Conservation (phyloP, 2,888 invertebrate genomes). For the Dynastes hyllus region DNA sequence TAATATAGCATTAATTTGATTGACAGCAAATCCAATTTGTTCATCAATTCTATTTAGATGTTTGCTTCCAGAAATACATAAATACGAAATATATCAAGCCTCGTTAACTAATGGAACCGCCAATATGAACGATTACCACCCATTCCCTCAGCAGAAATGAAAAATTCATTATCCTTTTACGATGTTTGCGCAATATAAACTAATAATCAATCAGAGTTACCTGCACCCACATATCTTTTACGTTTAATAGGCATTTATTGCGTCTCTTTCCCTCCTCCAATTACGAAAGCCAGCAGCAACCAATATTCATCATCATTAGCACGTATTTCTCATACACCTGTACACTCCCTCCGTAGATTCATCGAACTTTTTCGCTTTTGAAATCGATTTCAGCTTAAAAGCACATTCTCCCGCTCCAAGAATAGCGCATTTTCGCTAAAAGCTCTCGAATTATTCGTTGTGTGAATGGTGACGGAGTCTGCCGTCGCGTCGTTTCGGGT, state of each 20-base stretch:
- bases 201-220: constrained; percentile 1
- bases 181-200: neutral
- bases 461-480: neutral
- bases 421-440: neutral
- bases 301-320: constrained; percentile 13
- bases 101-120: neutral
- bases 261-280: neutral
- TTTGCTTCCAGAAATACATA: neutral
- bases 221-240: neutral
- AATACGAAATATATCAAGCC: neutral
- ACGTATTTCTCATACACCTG: neutral
- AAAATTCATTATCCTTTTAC: neutral
- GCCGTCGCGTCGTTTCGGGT: neutral
- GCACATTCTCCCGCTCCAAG: neutral
- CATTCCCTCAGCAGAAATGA: neutral
- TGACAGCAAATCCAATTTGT: neutral
- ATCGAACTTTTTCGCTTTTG: constrained; percentile 9
- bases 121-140: neutral
- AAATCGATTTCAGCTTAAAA: constrained; percentile 18
- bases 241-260: neutral
- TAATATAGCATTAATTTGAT: neutral
- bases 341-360: neutral
- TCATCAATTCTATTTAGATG: neutral
- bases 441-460: neutral
- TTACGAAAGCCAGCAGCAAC: neutral